A percentile compares a stretch with the other conserved stretches of the same genome.
phyloP scores from a whole-genome alignment of 2,113 vertebrate species.

The Pao palembangensis region DNA sequence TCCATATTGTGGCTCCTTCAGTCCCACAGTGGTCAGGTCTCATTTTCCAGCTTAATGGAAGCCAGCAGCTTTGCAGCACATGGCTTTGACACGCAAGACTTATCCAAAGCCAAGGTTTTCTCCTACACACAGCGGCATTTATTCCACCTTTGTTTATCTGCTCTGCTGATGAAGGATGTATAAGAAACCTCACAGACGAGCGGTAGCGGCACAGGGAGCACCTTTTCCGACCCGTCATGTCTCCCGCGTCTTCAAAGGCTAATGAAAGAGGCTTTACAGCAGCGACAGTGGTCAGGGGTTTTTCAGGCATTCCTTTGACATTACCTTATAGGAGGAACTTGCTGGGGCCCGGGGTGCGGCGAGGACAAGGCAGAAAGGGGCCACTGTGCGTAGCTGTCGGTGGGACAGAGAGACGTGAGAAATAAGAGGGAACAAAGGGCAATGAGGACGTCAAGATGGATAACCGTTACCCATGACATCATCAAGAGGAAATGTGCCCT shows the following conservation, averaged over 20 bases:
- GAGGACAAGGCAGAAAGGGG: conserved; percentile 59
- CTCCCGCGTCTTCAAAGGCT: conserved; percentile 40
- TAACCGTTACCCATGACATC: conserved; percentile 63
- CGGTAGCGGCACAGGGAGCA: not conserved
- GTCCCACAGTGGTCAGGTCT: conserved; percentile 18
- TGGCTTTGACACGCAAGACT: not conserved
- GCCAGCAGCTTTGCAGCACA: conserved; percentile 42
- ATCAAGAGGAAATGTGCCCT: conserved; percentile 33
- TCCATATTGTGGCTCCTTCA: conserved; percentile 22
- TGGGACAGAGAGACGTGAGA: conserved; percentile 27
- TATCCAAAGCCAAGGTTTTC: conserved; percentile 5
- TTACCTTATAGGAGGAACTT: conserved; percentile 67
- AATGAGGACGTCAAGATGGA: conserved; percentile 21
- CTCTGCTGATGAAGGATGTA: not conserved
- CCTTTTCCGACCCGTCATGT: conserved; percentile 2
- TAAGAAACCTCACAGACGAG: conserved; percentile 8
- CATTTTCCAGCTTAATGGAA: conserved; percentile 31
- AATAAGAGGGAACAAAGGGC: not conserved
- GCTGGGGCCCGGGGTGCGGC: conserved; percentile 42
- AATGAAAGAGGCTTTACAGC: conserved; percentile 69
- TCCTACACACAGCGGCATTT: conserved; percentile 42
- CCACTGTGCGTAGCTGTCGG: conserved; percentile 64
- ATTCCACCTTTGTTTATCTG: not conserved
- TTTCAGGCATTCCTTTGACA: conserved; percentile 68
- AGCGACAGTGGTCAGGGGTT: conserved; percentile 30